Percentiles rank a stretch among this genome's conserved stretches.
Evolutionary conservation across 2,888 invertebrate species (phyloP).

Genomic region (Notodonta ziczac): DNA sequence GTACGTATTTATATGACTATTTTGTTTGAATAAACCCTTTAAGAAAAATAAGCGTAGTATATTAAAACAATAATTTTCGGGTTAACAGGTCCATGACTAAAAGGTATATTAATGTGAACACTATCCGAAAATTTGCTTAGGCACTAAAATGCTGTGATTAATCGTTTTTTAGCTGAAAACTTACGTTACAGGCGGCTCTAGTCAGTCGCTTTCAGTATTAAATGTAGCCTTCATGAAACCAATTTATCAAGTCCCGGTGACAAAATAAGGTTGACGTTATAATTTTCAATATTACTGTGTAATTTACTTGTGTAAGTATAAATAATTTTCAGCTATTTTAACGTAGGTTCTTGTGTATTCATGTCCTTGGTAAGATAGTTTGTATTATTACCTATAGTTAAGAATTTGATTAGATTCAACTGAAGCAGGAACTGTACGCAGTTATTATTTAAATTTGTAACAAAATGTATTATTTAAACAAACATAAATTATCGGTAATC

Average conservation of each 20-base stretch:
- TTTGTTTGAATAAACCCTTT: no score
- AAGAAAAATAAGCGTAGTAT: neutral
- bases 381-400: no score
- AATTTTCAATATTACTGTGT: neutral
- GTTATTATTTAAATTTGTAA: no score
- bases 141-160: neutral
- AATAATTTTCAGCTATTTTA: no score
- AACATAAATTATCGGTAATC: no score
- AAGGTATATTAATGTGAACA: conserved; percentile 1
- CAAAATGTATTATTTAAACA: no score
- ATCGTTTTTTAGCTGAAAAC: neutral
- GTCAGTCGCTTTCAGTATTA: neutral
- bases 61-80: neutral
- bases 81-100: neutral
- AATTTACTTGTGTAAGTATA: neutral
- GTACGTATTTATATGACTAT: no score
- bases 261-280: neutral
- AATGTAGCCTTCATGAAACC: neutral
- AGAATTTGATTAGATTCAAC: no score
- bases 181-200: neutral
- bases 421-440: no score
- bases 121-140: conserved; percentile 1
- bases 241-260: neutral
- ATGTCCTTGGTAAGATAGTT: no score
- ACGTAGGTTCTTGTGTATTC: no score